Evolutionary conservation across 1,140 invertebrate genomes (phyloP), one percentile per base, ranked within the genome.

Genomic region (Triops longicaudatus): DNA sequence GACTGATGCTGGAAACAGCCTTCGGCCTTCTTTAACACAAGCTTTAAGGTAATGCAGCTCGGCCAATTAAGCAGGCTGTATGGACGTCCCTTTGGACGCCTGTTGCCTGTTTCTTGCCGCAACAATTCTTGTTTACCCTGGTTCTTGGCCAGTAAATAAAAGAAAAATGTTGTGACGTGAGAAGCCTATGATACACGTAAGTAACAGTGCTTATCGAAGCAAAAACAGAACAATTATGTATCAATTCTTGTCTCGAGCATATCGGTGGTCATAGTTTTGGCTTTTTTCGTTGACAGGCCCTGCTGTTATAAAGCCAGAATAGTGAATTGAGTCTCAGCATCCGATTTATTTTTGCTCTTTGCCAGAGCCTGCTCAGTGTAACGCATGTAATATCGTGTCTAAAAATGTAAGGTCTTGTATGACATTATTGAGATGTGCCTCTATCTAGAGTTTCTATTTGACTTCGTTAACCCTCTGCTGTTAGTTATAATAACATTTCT

Each of bases 151-250:
- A 95, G 83, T 85, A 95, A 92, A 83, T 95, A 95, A 1, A 96
- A 84, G 79, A 95, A 91, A 0, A 93, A 95, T 80, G 91, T 92
- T 17, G 95, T 90, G 0, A 92, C 91, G 91, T 95, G 95, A n/a
- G 93, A 94, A 82, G 95, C 94, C 93, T 93, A 17, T 12, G 43
- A n/a, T n/a, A n/a, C n/a, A n/a, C n/a, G n/a, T n/a, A n/a, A n/a
- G n/a, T n/a, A n/a, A n/a, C n/a, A n/a, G n/a, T n/a, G n/a, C n/a
- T n/a, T n/a, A n/a, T n/a, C 43, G 17, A 44, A 44, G 43, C 17
- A 10, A 12, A 12, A 10, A 12, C 17, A 12, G 17, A 44, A 12
- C 17, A 12, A 12, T 17, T 44, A 12, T 37, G 77, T 78, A 26
- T 78, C 77, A 10, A 78, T 78, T 17, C 77, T 72, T 14, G 72